Base-by-base conservation (phyloP, 1,140 invertebrate species). In the Scaptomyza graminum region DNA sequence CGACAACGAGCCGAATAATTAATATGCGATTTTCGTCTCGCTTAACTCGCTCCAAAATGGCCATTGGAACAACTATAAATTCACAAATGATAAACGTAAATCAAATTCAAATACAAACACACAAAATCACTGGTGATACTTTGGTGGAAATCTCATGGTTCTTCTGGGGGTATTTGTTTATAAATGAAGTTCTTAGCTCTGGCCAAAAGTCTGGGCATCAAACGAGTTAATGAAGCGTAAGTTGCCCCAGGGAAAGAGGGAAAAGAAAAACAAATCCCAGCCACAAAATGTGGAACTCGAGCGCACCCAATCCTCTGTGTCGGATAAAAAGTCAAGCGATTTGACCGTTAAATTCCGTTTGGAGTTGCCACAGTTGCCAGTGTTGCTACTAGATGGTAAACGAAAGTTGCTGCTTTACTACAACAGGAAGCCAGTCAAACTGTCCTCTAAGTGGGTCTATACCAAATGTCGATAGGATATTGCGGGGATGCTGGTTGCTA, bases 171-270 rank as follows among this genome's bases (percentile, higher is more conserved):
- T 18, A 18, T 18, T 50, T 50, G 59, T 63, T 61, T 72, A 66
- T 61, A 72, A 67, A 72, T 72, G 69, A 61, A 73, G 49, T 67
- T 49, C 28, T 31, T 59, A 44, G 15, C 22, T n/a, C 64, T 25
- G 37, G n/a, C 34, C 8, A 6, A 22, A 28, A 31, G 54, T 49
- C 37, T 44, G 22, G 52, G 68, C 80, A 84, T 84, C 80, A 84
- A 84, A 79, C 73, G 76, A 84, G 80, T 84, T 84, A 84, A 84
- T 84, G 78, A 84, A 67, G 76, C 73, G 76, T 72, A 67, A 84
- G 73, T 49, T 9, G n/a, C 12, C 25, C 34, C 50, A 51, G 25
- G 44, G 39, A 13, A 8, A 43, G 13, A 43, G 47, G 47, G 28
- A 22, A 6, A 18, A 31, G 0, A 28, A 7, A 28, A 41, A 47